phyloP scores from a whole-genome alignment of 2,113 vertebrate genomes.

The Tetrao urogallus region DNA sequence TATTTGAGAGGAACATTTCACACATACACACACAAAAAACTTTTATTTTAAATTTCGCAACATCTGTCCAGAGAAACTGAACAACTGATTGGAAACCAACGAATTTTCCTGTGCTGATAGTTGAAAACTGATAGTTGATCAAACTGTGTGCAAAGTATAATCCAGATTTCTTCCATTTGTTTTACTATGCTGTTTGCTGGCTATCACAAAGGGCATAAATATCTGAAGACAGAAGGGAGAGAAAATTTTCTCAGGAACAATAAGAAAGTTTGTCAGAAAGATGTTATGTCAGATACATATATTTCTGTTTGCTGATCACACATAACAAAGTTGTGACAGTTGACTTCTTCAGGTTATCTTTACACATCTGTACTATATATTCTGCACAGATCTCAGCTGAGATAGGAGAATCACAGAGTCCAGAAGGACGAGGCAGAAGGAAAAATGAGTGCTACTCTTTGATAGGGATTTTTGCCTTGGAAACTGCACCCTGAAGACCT shows the following conservation, averaged over 20 bases:
- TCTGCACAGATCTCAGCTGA: background rate
- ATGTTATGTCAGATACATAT: background rate
- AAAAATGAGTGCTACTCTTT: background rate
- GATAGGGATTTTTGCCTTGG: background rate
- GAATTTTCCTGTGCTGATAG: background rate
- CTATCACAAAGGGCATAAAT: background rate
- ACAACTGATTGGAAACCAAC: constrained; percentile 27
- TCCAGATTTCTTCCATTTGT: background rate
- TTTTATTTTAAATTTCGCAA: constrained; percentile 61
- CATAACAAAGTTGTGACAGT: background rate
- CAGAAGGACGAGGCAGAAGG: background rate
- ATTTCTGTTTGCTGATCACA: background rate
- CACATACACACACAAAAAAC: background rate
- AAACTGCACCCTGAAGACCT: background rate
- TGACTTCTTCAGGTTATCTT: background rate
- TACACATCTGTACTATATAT: background rate
- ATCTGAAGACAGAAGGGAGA: background rate
- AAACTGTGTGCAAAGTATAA: background rate
- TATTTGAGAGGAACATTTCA: constrained; percentile 53
- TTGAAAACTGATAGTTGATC: background rate
- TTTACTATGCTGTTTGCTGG: background rate
- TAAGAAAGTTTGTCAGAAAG: background rate
- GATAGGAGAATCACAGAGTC: background rate
- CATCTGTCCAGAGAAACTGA: constrained; percentile 63
- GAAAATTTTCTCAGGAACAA: background rate